Percentiles rank a stretch among this genome's conserved stretches.
phyloP scores from a whole-genome alignment of 2,113 vertebrate genomes.

The Actinemys pallida region DNA sequence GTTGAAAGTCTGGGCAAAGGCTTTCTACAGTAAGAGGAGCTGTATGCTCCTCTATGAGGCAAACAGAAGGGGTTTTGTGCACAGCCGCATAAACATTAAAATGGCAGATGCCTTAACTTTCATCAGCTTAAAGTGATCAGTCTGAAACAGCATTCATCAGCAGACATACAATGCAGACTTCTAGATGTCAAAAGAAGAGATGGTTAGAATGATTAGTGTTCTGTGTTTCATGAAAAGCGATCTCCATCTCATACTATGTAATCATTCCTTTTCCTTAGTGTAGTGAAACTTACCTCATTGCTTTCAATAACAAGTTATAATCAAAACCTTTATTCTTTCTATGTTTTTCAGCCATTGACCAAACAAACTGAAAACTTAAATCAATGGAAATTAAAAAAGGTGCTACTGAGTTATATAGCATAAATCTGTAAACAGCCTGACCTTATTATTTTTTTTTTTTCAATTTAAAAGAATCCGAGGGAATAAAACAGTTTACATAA shows the following conservation, averaged over 20 bases:
- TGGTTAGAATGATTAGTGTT: conserved; percentile 73
- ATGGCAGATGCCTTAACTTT: conserved; percentile 78
- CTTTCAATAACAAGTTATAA: conserved; percentile 60
- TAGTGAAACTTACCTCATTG: conserved; percentile 72
- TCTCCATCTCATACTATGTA: conserved; percentile 72
- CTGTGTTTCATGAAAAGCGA: conserved; percentile 67
- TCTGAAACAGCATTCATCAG: conserved; percentile 71
- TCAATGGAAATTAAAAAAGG: background rate
- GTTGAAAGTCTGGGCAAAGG: conserved; percentile 75
- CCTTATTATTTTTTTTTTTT: background rate
- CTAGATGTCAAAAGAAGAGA: conserved; percentile 80
- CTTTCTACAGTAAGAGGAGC: conserved; percentile 80
- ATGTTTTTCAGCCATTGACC: conserved; percentile 47
- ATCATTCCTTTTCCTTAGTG: conserved; percentile 67
- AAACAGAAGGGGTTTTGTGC: conserved; percentile 88
- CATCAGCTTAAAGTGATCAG: conserved; percentile 71
- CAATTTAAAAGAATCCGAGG: background rate
- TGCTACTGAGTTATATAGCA: background rate
- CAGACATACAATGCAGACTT: conserved; percentile 76
- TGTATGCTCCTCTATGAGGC: conserved; percentile 82
- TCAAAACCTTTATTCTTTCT: too few relatives aligned
- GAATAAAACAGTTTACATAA: background rate
- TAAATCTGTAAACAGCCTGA: background rate
- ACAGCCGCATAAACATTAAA: conserved; percentile 78
- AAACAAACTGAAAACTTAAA: conserved; percentile 20